Base-by-base conservation (phyloP, 2,797 vertebrate species). In the Chiroxiphia lanceolata region DNA sequence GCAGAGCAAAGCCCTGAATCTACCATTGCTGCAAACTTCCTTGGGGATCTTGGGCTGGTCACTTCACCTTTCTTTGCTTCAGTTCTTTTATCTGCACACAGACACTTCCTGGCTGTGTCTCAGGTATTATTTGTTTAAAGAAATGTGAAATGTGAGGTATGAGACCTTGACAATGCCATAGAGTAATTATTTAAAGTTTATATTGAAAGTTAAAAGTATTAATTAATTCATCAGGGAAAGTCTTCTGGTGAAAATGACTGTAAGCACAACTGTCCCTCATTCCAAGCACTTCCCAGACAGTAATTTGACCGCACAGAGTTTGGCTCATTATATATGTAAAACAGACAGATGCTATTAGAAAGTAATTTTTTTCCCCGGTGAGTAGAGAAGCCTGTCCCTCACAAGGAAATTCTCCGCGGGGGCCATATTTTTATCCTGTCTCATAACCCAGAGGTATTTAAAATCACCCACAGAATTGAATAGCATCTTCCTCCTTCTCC, bases 321-420 rank as follows among this genome's bases (percentile, higher is more conserved):
- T 80, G 78, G 77, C 92, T 95, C 86, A 93, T 95, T 93, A 82
- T 10, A 2, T n/a, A 93, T 92, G 90, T 95, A 89, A 94, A 96
- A 89, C 2, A 94, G 77, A 36, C 23, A 88, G 77, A 70, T 74
- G 92, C 63, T 79, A 87, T 93, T 96, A 92, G 90, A 90, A 95
- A 77, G 81, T 34, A 82, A 72, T 94, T 93, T 90, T 94, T 95
- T 47, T 42, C 33, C 56, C 38, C 51, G 21, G 4, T 48, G 82
- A 89, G 74, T 40, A 79, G 51, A 67, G 83, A 74, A 79, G 64
- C 70, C 77, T 69, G 40, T 88, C 51, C 60, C 63, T 81, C 70
- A 22, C 38, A 50, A 89, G 19, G 74, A 79, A 95, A 90, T 84
- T 54, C 54, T 90, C 91, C 90, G 77, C 88, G 89, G 80, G 90